Percentiles rank a stretch among this genome's conserved stretches.
phyloP scores from a whole-genome alignment of 2,888 invertebrate species.

The Argynnis bischoffii region DNA sequence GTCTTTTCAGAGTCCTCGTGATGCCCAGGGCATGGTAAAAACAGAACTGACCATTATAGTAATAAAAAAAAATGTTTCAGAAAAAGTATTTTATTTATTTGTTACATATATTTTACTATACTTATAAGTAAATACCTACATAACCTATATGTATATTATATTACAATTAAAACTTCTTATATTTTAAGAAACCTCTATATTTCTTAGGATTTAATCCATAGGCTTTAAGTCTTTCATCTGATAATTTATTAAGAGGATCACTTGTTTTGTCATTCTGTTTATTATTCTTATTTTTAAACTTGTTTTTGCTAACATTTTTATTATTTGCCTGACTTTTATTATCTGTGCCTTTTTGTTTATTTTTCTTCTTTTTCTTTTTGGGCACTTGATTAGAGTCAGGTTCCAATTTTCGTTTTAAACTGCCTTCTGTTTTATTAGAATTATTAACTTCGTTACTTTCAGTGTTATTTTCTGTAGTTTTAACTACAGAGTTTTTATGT shows the following conservation, averaged over 20 bases:
- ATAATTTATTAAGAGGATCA: conserved; percentile 73
- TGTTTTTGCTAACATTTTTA: conserved; percentile 46
- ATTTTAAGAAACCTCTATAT: conserved; percentile 89
- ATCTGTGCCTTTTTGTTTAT: conserved; percentile 25
- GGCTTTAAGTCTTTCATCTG: conserved; percentile 92
- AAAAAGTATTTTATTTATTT: neutral
- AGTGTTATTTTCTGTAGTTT: neutral
- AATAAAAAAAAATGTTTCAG: neutral
- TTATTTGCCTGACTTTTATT: conserved; percentile 39
- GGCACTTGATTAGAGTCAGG: conserved; percentile 15
- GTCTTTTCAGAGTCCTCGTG: too few species aligned
- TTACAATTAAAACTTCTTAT: conserved; percentile 76
- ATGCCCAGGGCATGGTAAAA: too few species aligned
- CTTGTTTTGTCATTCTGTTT: conserved; percentile 46
- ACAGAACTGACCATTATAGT: neutral
- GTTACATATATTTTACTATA: conserved; percentile 2
- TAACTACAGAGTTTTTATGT: neutral
- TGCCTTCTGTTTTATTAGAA: conserved; percentile 31
- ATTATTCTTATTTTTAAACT: conserved; percentile 51
- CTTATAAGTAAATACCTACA: neutral
- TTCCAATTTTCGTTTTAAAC: conserved; percentile 36
- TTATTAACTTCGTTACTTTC: neutral
- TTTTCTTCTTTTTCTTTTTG: conserved; percentile 51
- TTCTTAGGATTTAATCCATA: conserved; percentile 97
- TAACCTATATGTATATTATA: too few species aligned